Evolutionary conservation across 2,888 invertebrate species (phyloP).

Genomic region (Imbricaverruca yamaguchii): DNA sequence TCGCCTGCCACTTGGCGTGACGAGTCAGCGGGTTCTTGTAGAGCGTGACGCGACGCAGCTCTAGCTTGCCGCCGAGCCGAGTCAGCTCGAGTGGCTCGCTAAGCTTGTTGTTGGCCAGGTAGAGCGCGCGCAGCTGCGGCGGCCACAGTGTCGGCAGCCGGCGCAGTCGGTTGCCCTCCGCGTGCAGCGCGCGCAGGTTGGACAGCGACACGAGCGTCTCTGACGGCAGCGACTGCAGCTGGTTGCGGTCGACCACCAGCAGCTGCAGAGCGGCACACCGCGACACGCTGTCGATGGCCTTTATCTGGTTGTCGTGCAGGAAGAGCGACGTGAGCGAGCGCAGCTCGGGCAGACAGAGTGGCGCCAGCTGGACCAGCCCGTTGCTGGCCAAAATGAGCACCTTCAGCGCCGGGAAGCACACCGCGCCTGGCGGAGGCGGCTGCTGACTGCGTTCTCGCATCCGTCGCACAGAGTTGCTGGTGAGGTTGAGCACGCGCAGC

Average conservation of each 20-base stretch:
- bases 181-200: background rate
- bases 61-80: background rate
- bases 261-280: background rate
- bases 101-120: slow-evolving; percentile 17
- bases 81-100: slow-evolving; percentile 12
- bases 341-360: background rate
- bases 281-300: background rate
- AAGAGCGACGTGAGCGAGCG: background rate
- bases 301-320: slow-evolving; percentile 1
- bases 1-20: slow-evolving; percentile 15
- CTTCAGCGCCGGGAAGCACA: background rate
- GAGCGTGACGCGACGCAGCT: slow-evolving; percentile 9
- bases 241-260: slow-evolving; percentile 18
- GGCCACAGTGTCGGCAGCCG: slow-evolving; percentile 13
- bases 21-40: slow-evolving; percentile 19
- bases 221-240: slow-evolving; percentile 9
- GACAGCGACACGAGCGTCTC: background rate
- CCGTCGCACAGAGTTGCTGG: background rate
- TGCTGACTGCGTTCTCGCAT: background rate
- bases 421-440: slow-evolving; percentile 5
- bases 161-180: slow-evolving; percentile 8
- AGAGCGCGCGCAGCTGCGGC: slow-evolving; percentile 4
- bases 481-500: slow-evolving; percentile 14
- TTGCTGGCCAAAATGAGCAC: slow-evolving; percentile 10
- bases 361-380: background rate